Evolutionary conservation across 1,140 invertebrate species (phyloP), one percentile per base, ranked within the genome.

Genomic region (Zaprionus davidi): DNA sequence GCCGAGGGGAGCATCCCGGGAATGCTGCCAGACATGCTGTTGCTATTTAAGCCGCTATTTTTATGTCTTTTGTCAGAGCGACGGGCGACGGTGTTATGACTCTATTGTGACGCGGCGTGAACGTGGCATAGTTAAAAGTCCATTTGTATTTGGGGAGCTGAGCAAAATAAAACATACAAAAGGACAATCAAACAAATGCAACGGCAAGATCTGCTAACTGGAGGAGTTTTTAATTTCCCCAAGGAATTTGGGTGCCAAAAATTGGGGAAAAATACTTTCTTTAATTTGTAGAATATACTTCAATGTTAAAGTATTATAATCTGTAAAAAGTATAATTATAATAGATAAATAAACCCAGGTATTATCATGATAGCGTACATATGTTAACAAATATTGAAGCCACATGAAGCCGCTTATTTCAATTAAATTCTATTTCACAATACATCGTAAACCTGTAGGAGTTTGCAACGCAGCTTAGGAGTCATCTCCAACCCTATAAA

Each of bases 41-140:
- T 81, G 77, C 77, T 67, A 75, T 83, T 83, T 82, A 82, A 86
- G 79, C 79, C 79, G 58, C 67, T 87, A 86, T 77, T 87, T 87
- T 87, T 86, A 86, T 87, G 73, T 62, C 59, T 76, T 82, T 86
- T 58, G 83, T 60, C 62, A 70, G 79, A 79, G 79, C 77, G 83
- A 79, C 73, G 76, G 79, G 41, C n/a, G n/a, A 17, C 77, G 76
- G 82, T 83, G 73, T 86, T 86, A 86, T 86, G 83, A 82, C 67
- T 85, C 83, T 85, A 87, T 86, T 87, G 79, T 86, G 79, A 79
- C 80, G 76, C 63, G 63, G 65, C 49, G 66, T 59, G 66, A 78
- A 86, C 82, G 80, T 80, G 82, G 66, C 67, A 87, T 76, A 82
- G 70, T 73, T 72, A 77, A 78, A 77, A 82, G 31, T 62, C 59